Evolutionary conservation across 1,140 invertebrate species (phyloP), one percentile per base, ranked within the genome.

Genomic region (Patella vulgata): DNA sequence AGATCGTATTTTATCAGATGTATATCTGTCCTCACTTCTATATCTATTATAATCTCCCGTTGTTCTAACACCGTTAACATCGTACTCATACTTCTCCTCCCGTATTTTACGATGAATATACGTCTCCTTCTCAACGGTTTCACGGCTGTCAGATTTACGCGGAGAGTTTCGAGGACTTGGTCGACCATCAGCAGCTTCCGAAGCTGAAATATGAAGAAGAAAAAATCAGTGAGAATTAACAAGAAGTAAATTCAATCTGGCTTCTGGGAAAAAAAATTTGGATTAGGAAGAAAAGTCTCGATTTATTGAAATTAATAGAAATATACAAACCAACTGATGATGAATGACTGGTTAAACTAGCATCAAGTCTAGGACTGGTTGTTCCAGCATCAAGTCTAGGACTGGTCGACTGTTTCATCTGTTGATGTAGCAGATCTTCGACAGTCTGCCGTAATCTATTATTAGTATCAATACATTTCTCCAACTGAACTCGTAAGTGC

Each of bases 381-480:
- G 23, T 63, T 21, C 36, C 40, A n/a, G n/a, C n/a, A n/a, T n/a
- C n/a, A n/a, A n/a, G n/a, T n/a, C n/a, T n/a, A n/a, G n/a, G n/a
- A n/a, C n/a, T n/a, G n/a, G n/a, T n/a, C n/a, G n/a, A n/a, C 21
- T 51, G 42, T 28, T 28, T 33, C 5, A 47, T 2, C 46, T 51
- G 56, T 21, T 66, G 63, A 39, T 25, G 25, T 9, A 73, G 59
- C 17, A 65, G 48, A 56, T 66, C 56, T 53, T 85, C 84, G 44
- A 85, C 63, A 53, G 81, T 82, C 46, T 74, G 69, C 28, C 83
- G 46, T 25, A 85, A 77, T 3, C 73, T 71, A 59, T 82, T 82
- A 68, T 85, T 85, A 33, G 82, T 74, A 30, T 75, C 69, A n/a
- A 85, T 79, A 44, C 76, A 77, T 27, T 76, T 71, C 66, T 84